Evolutionary conservation across 2,797 vertebrate species (phyloP).

Genomic region (Bufotes viridis): DNA sequence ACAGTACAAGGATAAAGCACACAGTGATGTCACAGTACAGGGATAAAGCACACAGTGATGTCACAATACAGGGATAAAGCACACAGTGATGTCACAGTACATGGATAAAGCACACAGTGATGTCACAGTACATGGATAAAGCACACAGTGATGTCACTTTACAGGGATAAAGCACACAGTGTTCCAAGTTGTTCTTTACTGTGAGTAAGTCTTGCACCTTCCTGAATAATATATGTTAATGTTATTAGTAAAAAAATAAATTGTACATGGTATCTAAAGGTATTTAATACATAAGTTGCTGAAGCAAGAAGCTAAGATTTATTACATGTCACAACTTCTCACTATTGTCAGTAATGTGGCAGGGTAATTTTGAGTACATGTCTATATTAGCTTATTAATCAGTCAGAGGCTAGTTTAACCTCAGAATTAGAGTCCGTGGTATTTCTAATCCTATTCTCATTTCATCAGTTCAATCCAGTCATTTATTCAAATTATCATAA

Average conservation of each 20-base stretch:
- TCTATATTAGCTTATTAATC: conserved; percentile 55
- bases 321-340: conserved; percentile 39
- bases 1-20: too few species aligned
- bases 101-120: too few species aligned
- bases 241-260: neutral
- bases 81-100: too few species aligned
- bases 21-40: too few species aligned
- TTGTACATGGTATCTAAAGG: conserved; percentile 11
- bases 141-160: too few species aligned
- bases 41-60: too few species aligned
- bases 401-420: conserved; percentile 24
- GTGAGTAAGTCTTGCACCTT: neutral
- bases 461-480: conserved; percentile 40
- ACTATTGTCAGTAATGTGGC: conserved; percentile 32
- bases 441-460: conserved; percentile 43
- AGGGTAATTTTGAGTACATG: conserved; percentile 25
- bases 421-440: conserved; percentile 35
- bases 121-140: too few species aligned
- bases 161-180: too few species aligned
- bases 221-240: neutral
- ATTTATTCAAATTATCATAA: conserved; percentile 55
- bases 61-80: too few species aligned
- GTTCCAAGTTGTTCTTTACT: neutral
- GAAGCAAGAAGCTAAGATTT: conserved; percentile 26
- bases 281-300: neutral